A percentile compares a stretch with the other conserved stretches of the same genome.
Conservation (phyloP, 2,888 invertebrate genomes). For the Harpalus rubripes region DNA sequence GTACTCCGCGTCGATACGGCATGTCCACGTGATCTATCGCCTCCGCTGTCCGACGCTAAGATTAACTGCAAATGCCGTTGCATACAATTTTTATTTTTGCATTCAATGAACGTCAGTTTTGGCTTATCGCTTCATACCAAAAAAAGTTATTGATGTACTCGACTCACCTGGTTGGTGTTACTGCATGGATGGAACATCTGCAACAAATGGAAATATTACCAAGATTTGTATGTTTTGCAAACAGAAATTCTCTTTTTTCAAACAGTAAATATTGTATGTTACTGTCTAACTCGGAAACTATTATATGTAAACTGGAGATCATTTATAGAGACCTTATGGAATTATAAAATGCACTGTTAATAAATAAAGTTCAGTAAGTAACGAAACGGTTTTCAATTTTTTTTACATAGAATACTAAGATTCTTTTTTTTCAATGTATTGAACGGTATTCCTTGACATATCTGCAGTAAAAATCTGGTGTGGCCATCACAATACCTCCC, state of each 20-base stretch:
- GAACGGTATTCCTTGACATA: too few relatives aligned
- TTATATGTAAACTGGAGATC: too few relatives aligned
- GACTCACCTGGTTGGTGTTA: conserved; percentile 54
- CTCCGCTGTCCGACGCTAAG: conserved; percentile 56
- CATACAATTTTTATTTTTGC: conserved; percentile 65
- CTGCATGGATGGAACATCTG: conserved; percentile 28
- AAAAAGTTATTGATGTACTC: conserved; percentile 57
- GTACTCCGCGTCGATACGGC: conserved; percentile 56
- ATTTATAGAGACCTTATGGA: too few relatives aligned
- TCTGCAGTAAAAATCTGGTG: too few relatives aligned
- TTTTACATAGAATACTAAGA: too few relatives aligned
- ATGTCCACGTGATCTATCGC: conserved; percentile 59
- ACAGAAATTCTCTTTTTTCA: background rate
- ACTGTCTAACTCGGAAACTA: background rate
- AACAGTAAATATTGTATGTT: background rate
- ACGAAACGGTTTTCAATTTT: too few relatives aligned
- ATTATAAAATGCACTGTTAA: too few relatives aligned
- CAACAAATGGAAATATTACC: conserved; percentile 31
- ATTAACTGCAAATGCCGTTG: conserved; percentile 65
- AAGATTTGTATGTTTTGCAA: background rate
- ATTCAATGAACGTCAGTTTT: conserved; percentile 66
- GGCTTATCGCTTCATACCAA: conserved; percentile 63
- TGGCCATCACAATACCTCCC: too few relatives aligned
- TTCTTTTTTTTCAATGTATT: too few relatives aligned
- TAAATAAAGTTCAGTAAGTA: too few relatives aligned